Evolutionary conservation across 2,888 invertebrate genomes (phyloP).

Genomic region (Trissoscelio sp.): DNA sequence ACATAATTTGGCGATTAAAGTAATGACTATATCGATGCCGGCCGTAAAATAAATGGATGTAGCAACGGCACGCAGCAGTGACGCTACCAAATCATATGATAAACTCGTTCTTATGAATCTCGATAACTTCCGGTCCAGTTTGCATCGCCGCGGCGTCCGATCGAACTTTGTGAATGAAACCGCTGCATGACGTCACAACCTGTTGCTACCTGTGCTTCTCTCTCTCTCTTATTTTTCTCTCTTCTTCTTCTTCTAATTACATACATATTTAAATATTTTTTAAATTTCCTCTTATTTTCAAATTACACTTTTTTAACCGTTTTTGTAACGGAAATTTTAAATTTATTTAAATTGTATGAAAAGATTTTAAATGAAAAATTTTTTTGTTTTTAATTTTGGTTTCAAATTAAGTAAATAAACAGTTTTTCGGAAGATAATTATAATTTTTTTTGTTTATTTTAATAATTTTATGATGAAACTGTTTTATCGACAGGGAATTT

Average conservation of each 20-base stretch:
- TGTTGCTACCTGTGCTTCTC: conserved; percentile 79
- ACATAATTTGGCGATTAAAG: conserved; percentile 63
- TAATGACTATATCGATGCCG: conserved; percentile 63
- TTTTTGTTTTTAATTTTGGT: no score
- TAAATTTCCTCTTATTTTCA: no score
- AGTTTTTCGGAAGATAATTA: no score
- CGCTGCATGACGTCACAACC: conserved; percentile 82
- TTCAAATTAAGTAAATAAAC: no score
- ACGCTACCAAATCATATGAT: conserved; percentile 61
- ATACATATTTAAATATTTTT: no score
- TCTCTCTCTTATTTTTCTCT: conserved; percentile 41
- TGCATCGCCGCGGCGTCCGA: conserved; percentile 61
- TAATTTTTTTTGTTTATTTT: no score
- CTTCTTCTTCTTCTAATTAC: neutral
- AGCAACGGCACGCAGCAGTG: conserved; percentile 14
- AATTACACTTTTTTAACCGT: no score
- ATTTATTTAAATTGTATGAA: no score
- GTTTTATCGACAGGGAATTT: conserved; percentile 44
- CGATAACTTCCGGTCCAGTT: conserved; percentile 77
- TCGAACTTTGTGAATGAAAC: conserved; percentile 80
- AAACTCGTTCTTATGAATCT: conserved; percentile 68
- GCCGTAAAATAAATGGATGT: conserved; percentile 48
- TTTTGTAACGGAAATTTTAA: no score
- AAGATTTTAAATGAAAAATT: no score
- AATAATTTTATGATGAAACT: no score